Evolutionary conservation across 2,797 vertebrate genomes (phyloP).

Genomic region (Rhinella marina): DNA sequence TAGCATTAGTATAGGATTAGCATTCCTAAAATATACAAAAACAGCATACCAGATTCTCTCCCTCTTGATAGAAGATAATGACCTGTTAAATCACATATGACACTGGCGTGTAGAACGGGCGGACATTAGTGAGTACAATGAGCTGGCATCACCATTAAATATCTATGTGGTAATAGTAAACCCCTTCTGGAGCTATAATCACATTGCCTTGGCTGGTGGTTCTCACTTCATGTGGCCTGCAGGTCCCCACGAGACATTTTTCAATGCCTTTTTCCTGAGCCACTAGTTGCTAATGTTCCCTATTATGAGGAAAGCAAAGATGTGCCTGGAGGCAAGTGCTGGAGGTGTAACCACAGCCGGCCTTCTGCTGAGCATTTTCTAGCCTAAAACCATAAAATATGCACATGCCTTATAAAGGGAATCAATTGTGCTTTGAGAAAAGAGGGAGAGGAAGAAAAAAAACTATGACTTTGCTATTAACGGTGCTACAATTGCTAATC

Average conservation of each 20-base stretch:
- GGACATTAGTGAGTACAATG: conserved; percentile 65
- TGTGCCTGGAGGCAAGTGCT: conserved; percentile 71
- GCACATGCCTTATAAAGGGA: conserved; percentile 73
- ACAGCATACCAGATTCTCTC: conserved; percentile 64
- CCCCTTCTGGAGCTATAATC: conserved; percentile 81
- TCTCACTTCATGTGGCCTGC: conserved; percentile 79
- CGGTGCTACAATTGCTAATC: conserved; percentile 74
- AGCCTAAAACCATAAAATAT: conserved; percentile 73
- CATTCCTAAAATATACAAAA: conserved; percentile 64
- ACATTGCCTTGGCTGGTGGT: conserved; percentile 87
- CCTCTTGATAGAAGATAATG: conserved; percentile 78
- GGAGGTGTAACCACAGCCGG: conserved; percentile 69
- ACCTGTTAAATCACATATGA: conserved; percentile 91
- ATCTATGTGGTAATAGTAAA: conserved; percentile 83
- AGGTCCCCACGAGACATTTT: conserved; percentile 77
- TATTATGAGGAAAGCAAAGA: conserved; percentile 77
- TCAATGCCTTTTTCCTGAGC: conserved; percentile 76
- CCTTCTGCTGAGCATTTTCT: conserved; percentile 75
- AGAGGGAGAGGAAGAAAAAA: conserved; percentile 32
- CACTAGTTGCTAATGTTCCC: conserved; percentile 89
- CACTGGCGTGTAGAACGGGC: conserved; percentile 83
- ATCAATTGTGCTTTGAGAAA: conserved; percentile 71
- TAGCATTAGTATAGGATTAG: not conserved
- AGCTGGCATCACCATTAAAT: conserved; percentile 78
- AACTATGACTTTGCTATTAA: conserved; percentile 70